These are phyloP conservation scores for Petroica traversi DNA, from an alignment of 2,113 vertebrate genomes.

Conservation along the genomic window DNA sequence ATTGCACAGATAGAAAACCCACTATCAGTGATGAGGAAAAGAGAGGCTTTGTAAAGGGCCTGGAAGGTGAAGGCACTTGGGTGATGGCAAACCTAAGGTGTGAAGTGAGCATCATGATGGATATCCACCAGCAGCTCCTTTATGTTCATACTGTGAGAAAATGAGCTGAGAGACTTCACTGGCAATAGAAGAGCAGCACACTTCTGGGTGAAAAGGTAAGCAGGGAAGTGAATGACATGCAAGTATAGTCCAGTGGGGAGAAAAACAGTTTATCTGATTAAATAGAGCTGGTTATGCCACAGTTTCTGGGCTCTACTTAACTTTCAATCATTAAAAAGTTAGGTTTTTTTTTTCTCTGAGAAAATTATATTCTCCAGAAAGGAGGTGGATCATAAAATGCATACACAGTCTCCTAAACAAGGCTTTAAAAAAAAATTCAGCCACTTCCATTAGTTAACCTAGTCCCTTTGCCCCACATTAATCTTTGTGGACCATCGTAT, in stretches of 20 bases:
- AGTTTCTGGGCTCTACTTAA: neutral
- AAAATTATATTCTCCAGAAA: neutral
- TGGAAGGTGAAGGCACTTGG: neutral
- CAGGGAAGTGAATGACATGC: neutral
- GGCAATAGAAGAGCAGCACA: neutral
- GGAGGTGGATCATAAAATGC: neutral
- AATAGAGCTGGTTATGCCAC: neutral
- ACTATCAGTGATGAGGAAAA: neutral
- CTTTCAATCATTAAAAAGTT: neutral
- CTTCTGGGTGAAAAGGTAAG: neutral
- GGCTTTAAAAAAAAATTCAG: neutral
- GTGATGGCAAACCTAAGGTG: neutral
- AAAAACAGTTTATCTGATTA: neutral
- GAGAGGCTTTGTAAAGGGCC: neutral
- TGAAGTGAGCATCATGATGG: neutral
- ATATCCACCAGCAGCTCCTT: neutral
- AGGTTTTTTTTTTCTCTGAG: neutral
- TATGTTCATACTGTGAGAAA: neutral
- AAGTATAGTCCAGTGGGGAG: neutral
- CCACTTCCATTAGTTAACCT: neutral
- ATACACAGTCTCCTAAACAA: neutral
- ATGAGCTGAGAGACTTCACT: neutral
- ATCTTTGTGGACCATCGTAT: neutral
- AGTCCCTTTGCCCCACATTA: accelerated
- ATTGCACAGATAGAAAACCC: neutral